Evolutionary conservation across 2,797 vertebrate genomes (phyloP).

Genomic region (Garrulus glandarius): DNA sequence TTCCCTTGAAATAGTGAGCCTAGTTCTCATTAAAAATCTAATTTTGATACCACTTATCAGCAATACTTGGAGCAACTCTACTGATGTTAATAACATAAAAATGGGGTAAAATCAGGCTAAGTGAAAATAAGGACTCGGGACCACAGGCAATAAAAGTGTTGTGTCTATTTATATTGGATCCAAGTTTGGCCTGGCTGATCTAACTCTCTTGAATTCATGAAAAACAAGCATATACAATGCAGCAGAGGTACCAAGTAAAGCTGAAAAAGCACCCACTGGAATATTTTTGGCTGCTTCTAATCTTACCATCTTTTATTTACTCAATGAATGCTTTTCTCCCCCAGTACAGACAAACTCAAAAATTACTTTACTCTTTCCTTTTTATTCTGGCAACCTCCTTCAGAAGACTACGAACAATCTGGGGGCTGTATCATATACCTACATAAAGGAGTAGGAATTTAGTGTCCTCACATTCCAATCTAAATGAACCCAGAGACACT

Average conservation of each 20-base stretch:
- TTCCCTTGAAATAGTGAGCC: neutral
- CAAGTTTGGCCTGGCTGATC: neutral
- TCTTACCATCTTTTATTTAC: neutral
- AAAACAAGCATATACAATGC: neutral
- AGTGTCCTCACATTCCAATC: neutral
- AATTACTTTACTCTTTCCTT: neutral
- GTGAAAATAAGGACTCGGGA: neutral
- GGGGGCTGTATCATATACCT: neutral
- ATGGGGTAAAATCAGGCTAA: neutral
- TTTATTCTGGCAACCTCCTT: neutral
- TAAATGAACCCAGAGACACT: neutral
- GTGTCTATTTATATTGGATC: neutral
- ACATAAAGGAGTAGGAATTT: neutral
- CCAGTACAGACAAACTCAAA: neutral
- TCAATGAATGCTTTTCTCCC: neutral
- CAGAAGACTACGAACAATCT: neutral
- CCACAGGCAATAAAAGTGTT: neutral
- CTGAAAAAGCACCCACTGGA: neutral
- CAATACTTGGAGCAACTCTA: neutral
- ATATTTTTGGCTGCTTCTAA: neutral
- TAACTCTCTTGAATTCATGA: neutral
- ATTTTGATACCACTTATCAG: neutral
- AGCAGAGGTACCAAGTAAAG: neutral
- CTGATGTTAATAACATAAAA: neutral
- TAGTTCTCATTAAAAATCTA: neutral